These are phyloP conservation scores for Cheilosia grossa DNA, from an alignment of 2,888 invertebrate species.

Conservation along the genomic window DNA sequence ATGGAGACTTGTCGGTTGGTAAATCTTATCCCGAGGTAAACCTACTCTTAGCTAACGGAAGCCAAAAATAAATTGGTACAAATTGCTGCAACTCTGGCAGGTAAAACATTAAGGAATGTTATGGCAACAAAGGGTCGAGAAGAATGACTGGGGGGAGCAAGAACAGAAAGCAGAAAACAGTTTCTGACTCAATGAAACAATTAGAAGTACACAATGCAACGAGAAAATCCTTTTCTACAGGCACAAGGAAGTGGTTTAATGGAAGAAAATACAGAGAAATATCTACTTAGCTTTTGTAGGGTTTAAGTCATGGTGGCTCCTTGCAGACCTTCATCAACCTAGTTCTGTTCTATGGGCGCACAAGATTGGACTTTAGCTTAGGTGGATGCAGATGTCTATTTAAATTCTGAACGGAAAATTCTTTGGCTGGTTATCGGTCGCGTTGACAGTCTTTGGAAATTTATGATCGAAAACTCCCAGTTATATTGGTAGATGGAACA, in stretches of 20 bases:
- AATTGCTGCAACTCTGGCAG: slow-evolving; percentile 27
- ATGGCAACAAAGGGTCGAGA: neutral
- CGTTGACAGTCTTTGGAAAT: too few species aligned
- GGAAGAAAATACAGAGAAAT: neutral
- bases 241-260: neutral
- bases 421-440: too few species aligned
- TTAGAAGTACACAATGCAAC: slow-evolving; percentile 57
- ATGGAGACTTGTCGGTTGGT: neutral
- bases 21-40: neutral
- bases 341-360: too few species aligned
- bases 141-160: neutral
- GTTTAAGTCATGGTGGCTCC: too few species aligned
- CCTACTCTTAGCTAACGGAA: slow-evolving; percentile 19
- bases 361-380: too few species aligned
- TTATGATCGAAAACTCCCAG: too few species aligned
- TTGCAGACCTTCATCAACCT: too few species aligned
- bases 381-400: too few species aligned
- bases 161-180: neutral
- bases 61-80: slow-evolving; percentile 49
- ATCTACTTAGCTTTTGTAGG: too few species aligned
- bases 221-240: slow-evolving; percentile 40
- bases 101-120: slow-evolving; percentile 5
- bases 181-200: slow-evolving; percentile 59
- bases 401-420: too few species aligned
- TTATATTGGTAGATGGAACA: too few species aligned